A percentile compares a stretch with the other conserved stretches of the same genome.
Conservation (phyloP, 2,888 invertebrate species). For the Diadegma fenestrale region DNA sequence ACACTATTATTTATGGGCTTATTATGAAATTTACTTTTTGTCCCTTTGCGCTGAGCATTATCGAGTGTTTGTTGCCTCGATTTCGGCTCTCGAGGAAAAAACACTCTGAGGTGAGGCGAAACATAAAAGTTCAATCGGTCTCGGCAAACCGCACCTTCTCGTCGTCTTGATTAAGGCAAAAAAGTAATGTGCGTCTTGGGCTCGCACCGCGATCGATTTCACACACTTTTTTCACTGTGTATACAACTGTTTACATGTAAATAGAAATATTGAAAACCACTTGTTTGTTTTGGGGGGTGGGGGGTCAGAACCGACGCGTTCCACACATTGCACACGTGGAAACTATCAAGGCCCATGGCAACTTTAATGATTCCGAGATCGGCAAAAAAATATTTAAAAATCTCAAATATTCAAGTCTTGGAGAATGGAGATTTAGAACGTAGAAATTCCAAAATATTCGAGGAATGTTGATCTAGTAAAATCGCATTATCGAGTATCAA, state of each 20-base stretch:
- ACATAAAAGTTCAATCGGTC: neutral
- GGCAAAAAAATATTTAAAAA: no score
- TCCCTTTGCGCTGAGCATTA: neutral
- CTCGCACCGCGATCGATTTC: neutral
- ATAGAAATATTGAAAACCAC: neutral
- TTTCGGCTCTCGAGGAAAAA: neutral
- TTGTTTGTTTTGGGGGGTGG: neutral
- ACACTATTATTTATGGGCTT: constrained; percentile 9
- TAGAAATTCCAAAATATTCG: no score
- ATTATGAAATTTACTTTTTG: constrained; percentile 35
- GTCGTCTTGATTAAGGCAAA: neutral
- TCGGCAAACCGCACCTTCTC: neutral
- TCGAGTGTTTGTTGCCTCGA: neutral
- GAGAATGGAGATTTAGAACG: no score
- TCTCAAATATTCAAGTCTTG: no score
- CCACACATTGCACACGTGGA: neutral
- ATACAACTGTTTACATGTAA: neutral
- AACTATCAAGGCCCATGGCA: neutral
- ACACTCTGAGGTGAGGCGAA: neutral
- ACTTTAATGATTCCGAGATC: no score
- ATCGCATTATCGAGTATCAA: no score
- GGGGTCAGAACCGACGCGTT: neutral
- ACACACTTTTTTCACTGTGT: neutral
- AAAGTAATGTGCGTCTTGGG: neutral
- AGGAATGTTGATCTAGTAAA: no score